Evolutionary conservation across 2,888 invertebrate genomes (phyloP).

Genomic region (Diplazon laetatorius): DNA sequence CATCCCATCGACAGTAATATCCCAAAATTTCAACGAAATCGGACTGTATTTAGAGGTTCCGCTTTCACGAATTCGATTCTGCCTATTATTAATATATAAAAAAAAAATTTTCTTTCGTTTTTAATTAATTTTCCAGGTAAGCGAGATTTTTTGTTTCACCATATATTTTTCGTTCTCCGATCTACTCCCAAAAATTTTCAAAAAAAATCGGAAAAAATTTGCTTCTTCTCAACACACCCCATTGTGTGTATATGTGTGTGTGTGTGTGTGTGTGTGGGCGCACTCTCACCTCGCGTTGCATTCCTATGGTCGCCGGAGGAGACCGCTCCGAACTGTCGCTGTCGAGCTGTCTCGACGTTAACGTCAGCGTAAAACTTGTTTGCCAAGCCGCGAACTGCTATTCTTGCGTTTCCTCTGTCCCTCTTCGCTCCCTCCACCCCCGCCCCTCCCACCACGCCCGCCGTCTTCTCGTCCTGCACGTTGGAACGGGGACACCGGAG

Average conservation of each 20-base stretch:
- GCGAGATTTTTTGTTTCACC: too few relatives aligned
- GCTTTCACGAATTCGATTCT: too few relatives aligned
- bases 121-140: constrained; percentile 60
- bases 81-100: too few relatives aligned
- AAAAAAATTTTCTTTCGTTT: too few relatives aligned
- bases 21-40: too few relatives aligned
- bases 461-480: not conserved
- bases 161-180: too few relatives aligned
- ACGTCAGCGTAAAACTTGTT: constrained; percentile 55
- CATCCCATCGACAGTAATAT: too few relatives aligned
- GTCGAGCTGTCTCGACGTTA: constrained; percentile 49
- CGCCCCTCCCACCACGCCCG: not conserved
- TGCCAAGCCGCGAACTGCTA: constrained; percentile 40
- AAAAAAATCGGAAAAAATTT: too few relatives aligned
- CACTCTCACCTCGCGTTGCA: constrained; percentile 23
- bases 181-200: too few relatives aligned
- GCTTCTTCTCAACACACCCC: too few relatives aligned
- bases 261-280: not conserved
- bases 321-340: constrained; percentile 10
- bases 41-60: too few relatives aligned
- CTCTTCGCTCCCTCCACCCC: constrained; percentile 4
- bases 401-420: not conserved
- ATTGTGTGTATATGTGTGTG: too few relatives aligned
- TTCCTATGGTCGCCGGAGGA: constrained; percentile 30
- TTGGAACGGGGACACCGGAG: not conserved